phyloP scores from a whole-genome alignment of 2,797 vertebrate species.

The Sebastolobus alascanus region DNA sequence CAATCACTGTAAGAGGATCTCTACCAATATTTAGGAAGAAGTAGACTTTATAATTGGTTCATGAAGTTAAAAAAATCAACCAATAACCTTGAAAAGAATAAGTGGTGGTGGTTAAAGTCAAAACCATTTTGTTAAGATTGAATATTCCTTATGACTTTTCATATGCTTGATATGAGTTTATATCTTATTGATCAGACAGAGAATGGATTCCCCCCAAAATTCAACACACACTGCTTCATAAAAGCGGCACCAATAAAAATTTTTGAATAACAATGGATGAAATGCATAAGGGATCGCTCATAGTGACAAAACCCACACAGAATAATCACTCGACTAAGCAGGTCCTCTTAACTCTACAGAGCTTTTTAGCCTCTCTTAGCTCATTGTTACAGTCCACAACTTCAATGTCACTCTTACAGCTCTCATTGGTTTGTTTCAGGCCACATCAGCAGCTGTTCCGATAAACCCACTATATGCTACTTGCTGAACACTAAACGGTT shows the following conservation, averaged over 20 bases:
- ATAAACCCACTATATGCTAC: background rate
- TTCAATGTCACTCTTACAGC: background rate
- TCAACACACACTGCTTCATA: background rate
- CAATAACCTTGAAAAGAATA: conserved; percentile 8
- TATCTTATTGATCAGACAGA: background rate
- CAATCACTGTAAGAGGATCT: conserved; percentile 38
- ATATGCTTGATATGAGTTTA: background rate
- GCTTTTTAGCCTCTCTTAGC: background rate
- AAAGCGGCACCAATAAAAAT: background rate
- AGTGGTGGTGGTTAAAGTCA: background rate
- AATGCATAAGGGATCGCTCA: no score
- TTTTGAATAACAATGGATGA: background rate
- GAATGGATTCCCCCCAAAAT: background rate
- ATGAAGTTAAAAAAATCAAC: background rate
- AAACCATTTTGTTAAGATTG: background rate
- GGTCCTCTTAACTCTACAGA: background rate
- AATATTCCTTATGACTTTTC: background rate
- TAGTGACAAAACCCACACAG: background rate
- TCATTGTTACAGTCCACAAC: background rate
- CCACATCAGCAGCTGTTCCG: no score
- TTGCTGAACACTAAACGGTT: background rate
- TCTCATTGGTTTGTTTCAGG: background rate
- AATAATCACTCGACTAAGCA: background rate
- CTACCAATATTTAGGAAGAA: conserved; percentile 21
- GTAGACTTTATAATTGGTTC: conserved; percentile 4